These are phyloP conservation scores for Penaeus chinensis DNA, from an alignment of 1,140 invertebrate species.

Conservation along the genomic window DNA sequence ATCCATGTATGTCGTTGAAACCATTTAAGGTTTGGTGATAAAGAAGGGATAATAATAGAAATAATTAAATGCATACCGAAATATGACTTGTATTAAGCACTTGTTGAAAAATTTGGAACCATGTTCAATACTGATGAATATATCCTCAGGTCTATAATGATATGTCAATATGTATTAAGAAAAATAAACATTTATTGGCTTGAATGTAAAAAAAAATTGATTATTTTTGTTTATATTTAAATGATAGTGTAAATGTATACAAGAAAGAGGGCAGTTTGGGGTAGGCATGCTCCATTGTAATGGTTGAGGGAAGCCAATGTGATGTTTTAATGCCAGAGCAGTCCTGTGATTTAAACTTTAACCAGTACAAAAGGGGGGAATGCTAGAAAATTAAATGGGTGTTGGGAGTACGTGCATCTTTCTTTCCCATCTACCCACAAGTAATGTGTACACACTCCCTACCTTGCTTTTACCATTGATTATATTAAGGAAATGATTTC, in stretches of 20 bases:
- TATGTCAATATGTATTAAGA: too few relatives aligned
- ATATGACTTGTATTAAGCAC: too few relatives aligned
- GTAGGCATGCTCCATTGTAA: slow-evolving; percentile 33
- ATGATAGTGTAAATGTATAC: neutral
- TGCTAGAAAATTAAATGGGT: slow-evolving; percentile 53
- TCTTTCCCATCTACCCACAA: slow-evolving; percentile 55
- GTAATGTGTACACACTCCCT: slow-evolving; percentile 59
- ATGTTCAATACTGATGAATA: too few relatives aligned
- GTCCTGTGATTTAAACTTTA: slow-evolving; percentile 60
- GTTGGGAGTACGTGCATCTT: slow-evolving; percentile 47
- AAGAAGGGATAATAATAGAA: too few relatives aligned
- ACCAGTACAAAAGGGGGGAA: slow-evolving; percentile 61
- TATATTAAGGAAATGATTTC: slow-evolving; percentile 59
- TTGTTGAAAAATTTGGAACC: too few relatives aligned
- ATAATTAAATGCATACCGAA: too few relatives aligned
- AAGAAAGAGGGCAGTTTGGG: slow-evolving; percentile 32
- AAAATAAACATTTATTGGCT: too few relatives aligned
- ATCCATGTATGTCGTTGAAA: too few relatives aligned
- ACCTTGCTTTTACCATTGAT: slow-evolving; percentile 61
- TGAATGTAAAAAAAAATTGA: too few relatives aligned
- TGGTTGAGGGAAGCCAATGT: slow-evolving; percentile 55
- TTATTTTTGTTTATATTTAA: too few relatives aligned
- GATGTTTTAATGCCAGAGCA: slow-evolving; percentile 60
- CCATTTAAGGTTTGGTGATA: too few relatives aligned
- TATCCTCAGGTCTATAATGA: too few relatives aligned